Conservation (phyloP, 1,140 invertebrate genomes). For the Aphis gossypii region DNA sequence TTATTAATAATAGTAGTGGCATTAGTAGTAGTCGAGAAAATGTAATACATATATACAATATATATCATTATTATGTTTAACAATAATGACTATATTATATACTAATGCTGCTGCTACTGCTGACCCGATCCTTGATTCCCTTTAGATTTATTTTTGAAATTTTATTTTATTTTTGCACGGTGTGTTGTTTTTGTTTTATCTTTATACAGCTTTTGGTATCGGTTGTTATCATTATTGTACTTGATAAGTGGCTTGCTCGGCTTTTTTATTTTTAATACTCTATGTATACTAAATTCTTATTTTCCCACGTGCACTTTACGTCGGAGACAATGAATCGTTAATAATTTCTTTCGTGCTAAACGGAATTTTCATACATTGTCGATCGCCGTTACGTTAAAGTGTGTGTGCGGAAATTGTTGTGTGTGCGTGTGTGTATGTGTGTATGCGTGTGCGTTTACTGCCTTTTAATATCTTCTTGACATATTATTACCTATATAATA, state of each 20-base stretch:
- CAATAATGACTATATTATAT: conserved; percentile 11
- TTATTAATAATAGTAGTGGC: background rate
- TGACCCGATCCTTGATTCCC: background rate
- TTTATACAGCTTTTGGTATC: background rate
- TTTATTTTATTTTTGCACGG: conserved; percentile 35
- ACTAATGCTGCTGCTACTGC: conserved; percentile 42
- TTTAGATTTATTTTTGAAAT: background rate
- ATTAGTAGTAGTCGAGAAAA: background rate
- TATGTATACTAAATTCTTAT: background rate
- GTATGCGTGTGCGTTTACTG: background rate
- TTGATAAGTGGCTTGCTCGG: conserved; percentile 33
- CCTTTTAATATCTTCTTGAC: conserved; percentile 29
- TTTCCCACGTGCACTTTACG: conserved; percentile 7
- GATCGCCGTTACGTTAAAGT: background rate
- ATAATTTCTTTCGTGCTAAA: background rate
- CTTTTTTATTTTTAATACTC: conserved; percentile 18
- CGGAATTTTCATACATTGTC: background rate
- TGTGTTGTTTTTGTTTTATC: background rate
- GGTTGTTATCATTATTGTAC: background rate
- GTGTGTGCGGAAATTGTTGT: background rate
- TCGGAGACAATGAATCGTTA: background rate
- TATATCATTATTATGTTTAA: background rate
- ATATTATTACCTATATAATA: conserved; percentile 38
- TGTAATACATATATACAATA: background rate
- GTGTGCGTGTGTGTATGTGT: background rate